Conservation (phyloP, 2,888 invertebrate species). For the Nymphalis c-album region DNA sequence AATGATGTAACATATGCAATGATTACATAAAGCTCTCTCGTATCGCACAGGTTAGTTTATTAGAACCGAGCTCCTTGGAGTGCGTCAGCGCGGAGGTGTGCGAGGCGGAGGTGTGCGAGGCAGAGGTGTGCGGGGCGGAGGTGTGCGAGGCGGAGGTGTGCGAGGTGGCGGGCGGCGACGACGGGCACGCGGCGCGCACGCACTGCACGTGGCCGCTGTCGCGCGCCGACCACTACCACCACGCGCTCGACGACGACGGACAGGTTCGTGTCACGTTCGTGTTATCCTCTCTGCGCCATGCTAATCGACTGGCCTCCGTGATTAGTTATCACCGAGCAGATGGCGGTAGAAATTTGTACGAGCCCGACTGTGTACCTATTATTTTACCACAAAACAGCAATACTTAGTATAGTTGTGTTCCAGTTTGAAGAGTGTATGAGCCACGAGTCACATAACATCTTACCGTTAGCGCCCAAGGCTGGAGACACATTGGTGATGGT, state of each 20-base stretch:
- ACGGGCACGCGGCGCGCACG: conserved; percentile 64
- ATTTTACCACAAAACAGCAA: too few species aligned
- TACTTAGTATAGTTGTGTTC: too few species aligned
- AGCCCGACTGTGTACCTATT: too few species aligned
- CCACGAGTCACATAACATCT: too few species aligned
- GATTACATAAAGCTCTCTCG: not conserved
- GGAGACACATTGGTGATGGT: too few species aligned
- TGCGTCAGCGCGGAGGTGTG: too few species aligned
- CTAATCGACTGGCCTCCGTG: too few species aligned
- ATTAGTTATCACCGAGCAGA: too few species aligned
- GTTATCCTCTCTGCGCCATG: not conserved
- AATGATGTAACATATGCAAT: not conserved
- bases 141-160: conserved; percentile 55
- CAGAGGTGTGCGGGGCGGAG: conserved; percentile 56
- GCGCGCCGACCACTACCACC: conserved; percentile 36
- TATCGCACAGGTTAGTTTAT: conserved; percentile 37
- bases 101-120: too few species aligned
- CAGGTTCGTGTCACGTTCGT: conserved; percentile 42
- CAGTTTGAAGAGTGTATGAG: too few species aligned
- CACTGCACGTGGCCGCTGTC: conserved; percentile 76
- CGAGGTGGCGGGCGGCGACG: conserved; percentile 34
- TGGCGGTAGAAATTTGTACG: too few species aligned
- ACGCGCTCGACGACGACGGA: conserved; percentile 53
- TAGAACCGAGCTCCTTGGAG: conserved; percentile 27
- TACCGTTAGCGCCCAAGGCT: too few species aligned